Percentiles rank a stretch among this genome's conserved stretches.
Evolutionary conservation across 2,888 invertebrate genomes (phyloP).

Genomic region (Machimus rusticus): DNA sequence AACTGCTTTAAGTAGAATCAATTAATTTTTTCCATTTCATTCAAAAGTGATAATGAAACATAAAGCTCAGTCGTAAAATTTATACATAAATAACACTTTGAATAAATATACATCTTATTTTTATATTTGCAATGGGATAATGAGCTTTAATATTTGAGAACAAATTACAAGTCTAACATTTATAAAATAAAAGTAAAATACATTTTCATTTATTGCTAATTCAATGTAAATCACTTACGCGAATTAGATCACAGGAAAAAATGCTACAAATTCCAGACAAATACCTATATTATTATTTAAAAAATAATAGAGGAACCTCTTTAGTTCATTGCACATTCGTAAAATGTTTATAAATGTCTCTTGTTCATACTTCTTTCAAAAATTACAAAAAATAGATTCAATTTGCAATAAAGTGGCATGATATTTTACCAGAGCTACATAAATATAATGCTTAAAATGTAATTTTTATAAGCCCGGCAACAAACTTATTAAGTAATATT

Average conservation of each 20-base stretch:
- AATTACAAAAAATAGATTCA: background rate
- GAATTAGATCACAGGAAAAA: background rate
- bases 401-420: background rate
- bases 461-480: background rate
- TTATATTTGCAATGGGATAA: background rate
- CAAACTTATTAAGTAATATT: background rate
- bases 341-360: background rate
- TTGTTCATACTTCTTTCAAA: background rate
- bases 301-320: background rate
- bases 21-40: background rate
- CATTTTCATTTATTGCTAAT: background rate
- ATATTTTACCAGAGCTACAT: background rate
- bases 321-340: background rate
- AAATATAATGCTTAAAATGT: background rate
- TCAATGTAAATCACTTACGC: background rate
- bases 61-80: background rate
- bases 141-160: background rate
- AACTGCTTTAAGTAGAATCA: too few relatives aligned
- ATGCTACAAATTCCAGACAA: background rate
- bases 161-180: background rate
- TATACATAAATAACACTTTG: background rate
- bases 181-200: background rate
- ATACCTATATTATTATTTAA: background rate
- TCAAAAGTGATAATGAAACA: background rate
- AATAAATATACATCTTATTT: background rate